Conservation (phyloP, 1,140 invertebrate species). For the Bombus terrestris region DNA sequence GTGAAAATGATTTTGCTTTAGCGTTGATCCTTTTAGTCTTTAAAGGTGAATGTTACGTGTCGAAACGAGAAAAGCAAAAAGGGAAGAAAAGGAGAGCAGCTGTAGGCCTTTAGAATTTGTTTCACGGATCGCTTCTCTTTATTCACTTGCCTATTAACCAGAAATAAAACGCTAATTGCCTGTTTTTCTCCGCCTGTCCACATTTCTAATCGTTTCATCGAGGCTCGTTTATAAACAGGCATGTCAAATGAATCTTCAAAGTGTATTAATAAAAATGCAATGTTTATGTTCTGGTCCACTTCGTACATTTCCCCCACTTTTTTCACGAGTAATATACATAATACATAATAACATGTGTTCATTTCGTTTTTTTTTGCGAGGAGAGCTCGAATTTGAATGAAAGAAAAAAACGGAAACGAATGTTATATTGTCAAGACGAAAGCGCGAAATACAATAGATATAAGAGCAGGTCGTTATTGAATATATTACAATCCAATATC, state of each 20-base stretch:
- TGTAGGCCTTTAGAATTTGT: constrained; percentile 15
- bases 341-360: not conserved
- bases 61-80: not conserved
- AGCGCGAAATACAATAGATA: not conserved
- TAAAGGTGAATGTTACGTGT: not conserved
- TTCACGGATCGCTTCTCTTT: constrained; percentile 44
- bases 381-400: not conserved
- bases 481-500: not conserved
- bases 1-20: constrained; percentile 11
- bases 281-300: constrained; percentile 71
- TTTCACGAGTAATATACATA: not conserved
- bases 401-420: not conserved
- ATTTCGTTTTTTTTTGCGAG: not conserved
- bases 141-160: constrained; percentile 31
- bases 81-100: not conserved
- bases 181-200: constrained; percentile 34
- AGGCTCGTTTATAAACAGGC: constrained; percentile 57
- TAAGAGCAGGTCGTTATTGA: not conserved
- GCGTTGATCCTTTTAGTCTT: not conserved
- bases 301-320: constrained; percentile 69
- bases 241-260: constrained; percentile 61
- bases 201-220: constrained; percentile 23
- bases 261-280: constrained; percentile 74
- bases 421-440: not conserved
- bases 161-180: constrained; percentile 19